Percentiles rank a stretch among this genome's conserved stretches.
Conservation (phyloP, 2,113 vertebrate genomes). For the Tympanuchus pallidicinctus region DNA sequence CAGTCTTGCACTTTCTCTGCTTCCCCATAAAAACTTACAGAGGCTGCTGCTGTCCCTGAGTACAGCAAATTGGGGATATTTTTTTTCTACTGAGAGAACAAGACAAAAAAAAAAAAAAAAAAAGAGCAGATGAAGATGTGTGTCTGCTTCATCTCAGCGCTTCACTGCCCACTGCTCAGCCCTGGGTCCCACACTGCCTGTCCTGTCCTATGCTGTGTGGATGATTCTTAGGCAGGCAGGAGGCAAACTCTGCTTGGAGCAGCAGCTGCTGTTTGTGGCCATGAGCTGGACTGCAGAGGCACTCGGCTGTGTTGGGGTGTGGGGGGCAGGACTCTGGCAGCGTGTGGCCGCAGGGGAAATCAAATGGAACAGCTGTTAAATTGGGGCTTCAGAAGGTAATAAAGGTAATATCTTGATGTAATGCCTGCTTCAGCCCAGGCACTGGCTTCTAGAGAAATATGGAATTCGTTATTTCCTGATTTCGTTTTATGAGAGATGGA, state of each 20-base stretch:
- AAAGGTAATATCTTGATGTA: background rate
- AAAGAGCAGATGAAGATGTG: rapidly evolving
- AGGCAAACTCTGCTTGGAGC: rapidly evolving
- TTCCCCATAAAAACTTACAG: background rate
- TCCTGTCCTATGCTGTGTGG: background rate
- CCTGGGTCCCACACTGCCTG: rapidly evolving
- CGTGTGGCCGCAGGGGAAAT: background rate
- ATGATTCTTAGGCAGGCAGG: background rate
- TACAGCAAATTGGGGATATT: rapidly evolving
- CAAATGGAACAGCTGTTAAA: background rate
- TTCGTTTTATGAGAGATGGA: background rate
- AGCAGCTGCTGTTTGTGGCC: background rate
- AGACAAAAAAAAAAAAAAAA: background rate
- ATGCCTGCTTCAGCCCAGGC: background rate
- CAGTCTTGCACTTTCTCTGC: rapidly evolving
- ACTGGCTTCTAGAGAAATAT: background rate
- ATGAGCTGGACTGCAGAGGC: background rate
- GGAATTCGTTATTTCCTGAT: background rate
- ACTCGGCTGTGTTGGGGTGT: background rate
- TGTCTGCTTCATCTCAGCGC: background rate
- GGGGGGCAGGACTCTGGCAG: background rate
- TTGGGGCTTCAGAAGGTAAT: background rate
- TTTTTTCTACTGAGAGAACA: background rate
- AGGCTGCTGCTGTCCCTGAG: background rate
- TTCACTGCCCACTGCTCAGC: rapidly evolving